Evolutionary conservation across 2,113 vertebrate genomes (phyloP).

Genomic region (Pelobates fuscus): DNA sequence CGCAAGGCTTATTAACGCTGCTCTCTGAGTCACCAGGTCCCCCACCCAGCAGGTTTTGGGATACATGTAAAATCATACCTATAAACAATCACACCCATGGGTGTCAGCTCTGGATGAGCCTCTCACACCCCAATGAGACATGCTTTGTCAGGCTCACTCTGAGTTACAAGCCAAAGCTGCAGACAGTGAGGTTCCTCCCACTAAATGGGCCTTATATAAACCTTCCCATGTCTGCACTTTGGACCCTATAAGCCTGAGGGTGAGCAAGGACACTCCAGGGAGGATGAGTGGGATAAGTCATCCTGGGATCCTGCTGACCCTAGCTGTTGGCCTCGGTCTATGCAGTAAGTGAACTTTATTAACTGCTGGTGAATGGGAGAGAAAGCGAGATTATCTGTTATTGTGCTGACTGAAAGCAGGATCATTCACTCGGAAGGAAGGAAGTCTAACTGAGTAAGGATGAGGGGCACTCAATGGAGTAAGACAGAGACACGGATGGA

Average conservation of each 20-base stretch:
- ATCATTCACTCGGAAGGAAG: no score
- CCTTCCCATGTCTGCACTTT: background rate
- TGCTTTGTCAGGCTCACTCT: conserved; percentile 35
- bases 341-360: conserved; percentile 24
- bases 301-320: conserved; percentile 14
- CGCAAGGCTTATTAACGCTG: background rate
- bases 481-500: no score
- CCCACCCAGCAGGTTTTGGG: conserved; percentile 32
- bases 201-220: conserved; percentile 6
- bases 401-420: no score
- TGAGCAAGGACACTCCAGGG: background rate
- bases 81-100: conserved; percentile 50
- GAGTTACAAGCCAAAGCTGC: conserved; percentile 27
- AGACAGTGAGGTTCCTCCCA: conserved; percentile 16
- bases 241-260: background rate
- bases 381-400: no score
- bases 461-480: no score
- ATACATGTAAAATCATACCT: conserved; percentile 19
- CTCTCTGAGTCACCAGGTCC: background rate
- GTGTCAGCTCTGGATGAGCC: conserved; percentile 24
- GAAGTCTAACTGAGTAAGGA: no score
- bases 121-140: conserved; percentile 48
- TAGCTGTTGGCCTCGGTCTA: background rate
- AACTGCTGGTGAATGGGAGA: background rate
- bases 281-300: conserved; percentile 26